Percentiles rank a stretch among this genome's conserved stretches.
Evolutionary conservation across 2,113 vertebrate genomes (phyloP).

Genomic region (Thamnophis sirtalis): DNA sequence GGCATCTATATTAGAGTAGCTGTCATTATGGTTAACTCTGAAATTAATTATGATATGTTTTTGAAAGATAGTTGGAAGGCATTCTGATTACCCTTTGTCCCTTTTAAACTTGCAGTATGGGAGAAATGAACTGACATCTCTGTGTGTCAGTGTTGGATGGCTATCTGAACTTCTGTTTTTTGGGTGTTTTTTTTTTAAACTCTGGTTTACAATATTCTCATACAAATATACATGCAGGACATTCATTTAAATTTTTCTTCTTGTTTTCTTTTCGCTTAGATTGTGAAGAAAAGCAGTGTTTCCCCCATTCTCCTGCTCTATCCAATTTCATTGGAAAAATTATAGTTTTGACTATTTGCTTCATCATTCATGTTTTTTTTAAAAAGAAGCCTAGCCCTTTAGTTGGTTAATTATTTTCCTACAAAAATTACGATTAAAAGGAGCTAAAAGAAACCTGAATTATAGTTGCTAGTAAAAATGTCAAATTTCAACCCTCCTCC

Average conservation of each 20-base stretch:
- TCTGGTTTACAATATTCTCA: background rate
- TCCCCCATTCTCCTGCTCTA: background rate
- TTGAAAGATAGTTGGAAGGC: background rate
- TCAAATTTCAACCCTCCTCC: background rate
- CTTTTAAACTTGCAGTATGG: background rate
- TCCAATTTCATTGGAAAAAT: background rate
- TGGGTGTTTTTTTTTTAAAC: background rate
- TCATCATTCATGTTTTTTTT: background rate
- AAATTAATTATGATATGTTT: background rate
- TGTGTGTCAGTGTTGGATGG: background rate
- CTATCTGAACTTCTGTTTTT: too few relatives aligned
- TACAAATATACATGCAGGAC: background rate
- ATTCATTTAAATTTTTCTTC: background rate
- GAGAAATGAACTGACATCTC: background rate
- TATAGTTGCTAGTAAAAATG: background rate
- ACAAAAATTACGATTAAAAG: background rate
- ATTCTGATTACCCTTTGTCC: background rate
- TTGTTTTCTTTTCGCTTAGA: background rate
- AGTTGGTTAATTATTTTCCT: background rate
- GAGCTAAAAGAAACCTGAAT: background rate
- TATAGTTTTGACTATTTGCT: background rate
- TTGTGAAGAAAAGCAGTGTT: background rate
- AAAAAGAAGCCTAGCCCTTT: background rate
- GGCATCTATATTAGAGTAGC: background rate
- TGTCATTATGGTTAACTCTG: background rate